Conservation (phyloP, 2,113 vertebrate genomes). For the Rynchops niger region DNA sequence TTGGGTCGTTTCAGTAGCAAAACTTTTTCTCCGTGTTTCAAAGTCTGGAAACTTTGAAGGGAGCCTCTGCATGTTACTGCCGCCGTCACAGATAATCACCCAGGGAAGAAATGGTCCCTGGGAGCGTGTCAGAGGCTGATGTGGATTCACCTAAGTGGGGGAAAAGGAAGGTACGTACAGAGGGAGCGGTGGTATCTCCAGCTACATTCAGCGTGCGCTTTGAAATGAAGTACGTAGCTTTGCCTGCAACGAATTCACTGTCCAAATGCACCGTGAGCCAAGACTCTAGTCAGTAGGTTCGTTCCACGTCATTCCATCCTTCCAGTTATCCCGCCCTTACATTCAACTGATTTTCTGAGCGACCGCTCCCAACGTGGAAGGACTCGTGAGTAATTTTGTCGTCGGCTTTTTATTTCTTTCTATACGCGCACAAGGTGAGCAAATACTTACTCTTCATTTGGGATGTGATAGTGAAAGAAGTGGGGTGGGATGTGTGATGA, state of each 20-base stretch:
- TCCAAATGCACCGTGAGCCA: fast-evolving
- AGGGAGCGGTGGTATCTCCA: background rate
- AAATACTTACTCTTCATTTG: background rate
- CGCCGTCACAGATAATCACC: fast-evolving
- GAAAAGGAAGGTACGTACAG: background rate
- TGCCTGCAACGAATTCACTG: background rate
- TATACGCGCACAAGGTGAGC: background rate
- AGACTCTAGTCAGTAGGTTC: background rate
- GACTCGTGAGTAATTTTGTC: background rate
- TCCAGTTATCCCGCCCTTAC: too few relatives aligned
- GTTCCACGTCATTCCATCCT: background rate
- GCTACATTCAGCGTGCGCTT: background rate
- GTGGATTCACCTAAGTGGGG: fast-evolving
- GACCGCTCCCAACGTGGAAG: background rate
- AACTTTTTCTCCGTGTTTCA: background rate
- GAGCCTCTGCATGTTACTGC: background rate
- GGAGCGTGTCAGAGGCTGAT: too few relatives aligned
- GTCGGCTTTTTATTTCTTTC: background rate
- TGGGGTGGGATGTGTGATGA: background rate
- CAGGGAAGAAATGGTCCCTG: background rate
- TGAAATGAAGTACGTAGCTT: background rate
- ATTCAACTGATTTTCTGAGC: background rate
- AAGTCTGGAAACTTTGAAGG: background rate
- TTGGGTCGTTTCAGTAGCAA: background rate
- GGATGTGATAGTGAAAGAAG: background rate